Evolutionary conservation across 2,113 vertebrate species (phyloP).

Genomic region (Passer domesticus): DNA sequence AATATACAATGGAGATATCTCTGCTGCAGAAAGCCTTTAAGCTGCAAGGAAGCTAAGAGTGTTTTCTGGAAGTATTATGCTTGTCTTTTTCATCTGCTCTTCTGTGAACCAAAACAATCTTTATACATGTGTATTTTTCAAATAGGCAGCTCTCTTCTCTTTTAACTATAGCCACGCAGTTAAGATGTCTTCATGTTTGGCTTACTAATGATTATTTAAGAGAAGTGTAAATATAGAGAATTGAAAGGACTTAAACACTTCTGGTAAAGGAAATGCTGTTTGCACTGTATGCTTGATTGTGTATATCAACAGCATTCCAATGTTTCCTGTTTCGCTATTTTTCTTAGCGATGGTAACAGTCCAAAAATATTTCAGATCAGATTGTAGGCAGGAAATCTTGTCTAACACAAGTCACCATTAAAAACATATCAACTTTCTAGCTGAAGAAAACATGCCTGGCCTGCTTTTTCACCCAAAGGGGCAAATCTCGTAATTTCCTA

Average conservation of each 20-base stretch:
- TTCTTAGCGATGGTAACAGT: not conserved
- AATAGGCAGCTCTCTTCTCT: not conserved
- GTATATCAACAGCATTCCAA: slow-evolving; percentile 60
- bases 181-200: not conserved
- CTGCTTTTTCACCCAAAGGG: not conserved
- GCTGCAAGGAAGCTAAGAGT: not conserved
- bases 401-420: not conserved
- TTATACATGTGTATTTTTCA: not conserved
- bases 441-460: not conserved
- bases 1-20: not conserved
- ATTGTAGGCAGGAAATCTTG: slow-evolving; percentile 47
- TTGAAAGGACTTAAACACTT: not conserved
- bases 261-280: slow-evolving; percentile 63
- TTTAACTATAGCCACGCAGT: not conserved
- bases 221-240: not conserved
- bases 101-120: not conserved
- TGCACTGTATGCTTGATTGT: slow-evolving; percentile 50
- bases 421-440: not conserved
- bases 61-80: not conserved
- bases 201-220: not conserved
- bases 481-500: not conserved
- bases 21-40: not conserved
- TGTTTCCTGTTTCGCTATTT: slow-evolving; percentile 54
- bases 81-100: not conserved
- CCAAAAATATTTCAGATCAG: slow-evolving; percentile 54